Conservation (phyloP, 2,888 invertebrate genomes). For the Idaea biselata region DNA sequence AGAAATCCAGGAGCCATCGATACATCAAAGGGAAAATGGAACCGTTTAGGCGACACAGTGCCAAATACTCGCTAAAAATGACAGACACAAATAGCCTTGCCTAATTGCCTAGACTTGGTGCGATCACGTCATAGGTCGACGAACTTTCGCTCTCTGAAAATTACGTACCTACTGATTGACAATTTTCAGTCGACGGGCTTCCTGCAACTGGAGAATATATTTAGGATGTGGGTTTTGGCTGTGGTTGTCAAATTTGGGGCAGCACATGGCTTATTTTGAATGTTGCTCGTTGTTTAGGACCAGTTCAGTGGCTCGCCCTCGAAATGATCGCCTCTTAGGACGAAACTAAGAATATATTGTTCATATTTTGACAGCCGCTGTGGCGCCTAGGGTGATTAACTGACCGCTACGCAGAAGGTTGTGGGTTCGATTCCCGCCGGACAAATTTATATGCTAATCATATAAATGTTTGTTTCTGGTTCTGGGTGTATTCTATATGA, state of each 20-base stretch:
- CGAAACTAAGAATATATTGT: too few relatives aligned
- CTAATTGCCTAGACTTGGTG: slow-evolving; percentile 34
- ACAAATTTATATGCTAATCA: too few relatives aligned
- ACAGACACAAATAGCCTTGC: slow-evolving; percentile 48
- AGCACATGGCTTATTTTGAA: too few relatives aligned
- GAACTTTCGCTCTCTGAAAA: background rate
- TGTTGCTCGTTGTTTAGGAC: too few relatives aligned
- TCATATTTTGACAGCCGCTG: too few relatives aligned
- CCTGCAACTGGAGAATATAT: background rate
- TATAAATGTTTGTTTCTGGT: too few relatives aligned
- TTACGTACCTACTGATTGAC: background rate
- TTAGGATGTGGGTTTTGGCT: background rate
- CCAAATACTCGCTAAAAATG: slow-evolving; percentile 60
- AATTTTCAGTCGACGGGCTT: background rate
- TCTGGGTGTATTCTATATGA: too few relatives aligned
- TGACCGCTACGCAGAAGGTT: too few relatives aligned
- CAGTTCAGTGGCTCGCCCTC: too few relatives aligned
- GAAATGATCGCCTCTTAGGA: too few relatives aligned
- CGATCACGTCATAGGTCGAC: slow-evolving; percentile 1
- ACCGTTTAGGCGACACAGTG: slow-evolving; percentile 40
- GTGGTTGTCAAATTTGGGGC: background rate
- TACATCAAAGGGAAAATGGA: slow-evolving; percentile 25
- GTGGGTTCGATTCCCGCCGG: too few relatives aligned
- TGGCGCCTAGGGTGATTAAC: too few relatives aligned
- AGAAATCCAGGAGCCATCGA: slow-evolving; percentile 16